phyloP scores from a whole-genome alignment of 1,140 invertebrate genomes.

The Drosophila lacertosa region DNA sequence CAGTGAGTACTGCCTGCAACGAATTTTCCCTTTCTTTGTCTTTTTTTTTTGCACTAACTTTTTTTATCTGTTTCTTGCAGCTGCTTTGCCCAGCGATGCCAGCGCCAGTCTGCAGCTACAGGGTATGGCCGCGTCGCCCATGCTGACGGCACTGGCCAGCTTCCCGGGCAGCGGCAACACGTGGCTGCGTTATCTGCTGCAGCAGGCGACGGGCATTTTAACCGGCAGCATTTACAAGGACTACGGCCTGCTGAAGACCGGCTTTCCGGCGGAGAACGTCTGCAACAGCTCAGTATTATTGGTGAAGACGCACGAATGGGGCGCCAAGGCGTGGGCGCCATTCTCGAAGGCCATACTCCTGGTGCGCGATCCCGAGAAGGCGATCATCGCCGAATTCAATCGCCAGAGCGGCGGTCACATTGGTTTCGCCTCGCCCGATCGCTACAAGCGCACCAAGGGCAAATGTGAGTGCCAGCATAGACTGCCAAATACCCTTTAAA shows the following conservation, averaged over 20 bases:
- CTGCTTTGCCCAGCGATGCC: constrained; percentile 59
- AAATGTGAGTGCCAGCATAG: constrained; percentile 85
- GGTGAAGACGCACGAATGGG: constrained; percentile 92
- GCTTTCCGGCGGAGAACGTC: constrained; percentile 91
- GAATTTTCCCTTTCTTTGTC: too few relatives aligned
- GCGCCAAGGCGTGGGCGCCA: constrained; percentile 85
- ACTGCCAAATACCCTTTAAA: too few relatives aligned
- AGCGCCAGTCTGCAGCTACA: constrained; percentile 48
- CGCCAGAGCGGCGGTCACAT: constrained; percentile 89
- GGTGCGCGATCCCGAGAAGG: constrained; percentile 88
- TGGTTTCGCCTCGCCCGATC: constrained; percentile 88
- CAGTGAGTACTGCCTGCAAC: constrained; percentile 46
- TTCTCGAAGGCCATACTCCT: constrained; percentile 89
- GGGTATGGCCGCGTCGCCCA: constrained; percentile 44
- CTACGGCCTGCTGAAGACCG: constrained; percentile 89
- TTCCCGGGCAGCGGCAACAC: constrained; percentile 93
- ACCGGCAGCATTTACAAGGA: constrained; percentile 93
- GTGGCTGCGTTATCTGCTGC: constrained; percentile 90
- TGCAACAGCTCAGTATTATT: constrained; percentile 90
- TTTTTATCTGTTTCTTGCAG: constrained; percentile 17
- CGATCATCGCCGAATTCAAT: constrained; percentile 90
- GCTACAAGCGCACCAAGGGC: constrained; percentile 87
- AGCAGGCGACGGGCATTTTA: constrained; percentile 90
- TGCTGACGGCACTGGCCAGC: constrained; percentile 87
- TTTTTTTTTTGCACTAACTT: too few relatives aligned